phyloP scores from a whole-genome alignment of 1,140 invertebrate species.

The Cyphomyrmex costatus region DNA sequence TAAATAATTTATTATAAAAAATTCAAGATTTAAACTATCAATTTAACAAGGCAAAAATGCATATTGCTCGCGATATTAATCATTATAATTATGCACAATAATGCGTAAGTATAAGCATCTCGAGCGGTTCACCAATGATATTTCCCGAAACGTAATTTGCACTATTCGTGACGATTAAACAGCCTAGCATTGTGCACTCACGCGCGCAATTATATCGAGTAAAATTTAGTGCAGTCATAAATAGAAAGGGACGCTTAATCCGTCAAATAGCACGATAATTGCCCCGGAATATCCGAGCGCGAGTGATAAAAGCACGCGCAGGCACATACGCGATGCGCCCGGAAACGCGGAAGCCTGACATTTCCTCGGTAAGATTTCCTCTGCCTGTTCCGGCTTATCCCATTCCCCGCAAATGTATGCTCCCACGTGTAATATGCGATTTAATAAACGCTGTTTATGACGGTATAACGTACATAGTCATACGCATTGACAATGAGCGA shows the following conservation, averaged over 20 bases:
- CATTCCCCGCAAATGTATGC: background rate
- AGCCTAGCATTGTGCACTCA: background rate
- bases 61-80: background rate
- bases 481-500: background rate
- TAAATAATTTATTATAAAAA: too few relatives aligned
- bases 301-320: slow-evolving; percentile 18
- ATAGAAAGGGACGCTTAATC: slow-evolving; percentile 19
- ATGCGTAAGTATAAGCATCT: background rate
- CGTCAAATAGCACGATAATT: slow-evolving; percentile 43
- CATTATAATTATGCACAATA: background rate
- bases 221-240: background rate
- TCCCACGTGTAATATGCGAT: background rate
- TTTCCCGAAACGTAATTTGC: background rate
- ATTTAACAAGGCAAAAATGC: background rate
- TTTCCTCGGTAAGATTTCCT: slow-evolving; percentile 33
- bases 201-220: slow-evolving; percentile 3
- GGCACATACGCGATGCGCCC: slow-evolving; percentile 5
- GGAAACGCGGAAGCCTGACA: slow-evolving; percentile 21
- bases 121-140: background rate
- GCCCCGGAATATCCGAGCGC: slow-evolving; percentile 7
- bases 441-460: background rate
- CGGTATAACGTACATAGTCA: background rate
- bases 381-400: background rate
- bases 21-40: background rate
- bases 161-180: background rate